Evolutionary conservation across 2,888 invertebrate genomes (phyloP).

Genomic region (Xestia sexstrigata): DNA sequence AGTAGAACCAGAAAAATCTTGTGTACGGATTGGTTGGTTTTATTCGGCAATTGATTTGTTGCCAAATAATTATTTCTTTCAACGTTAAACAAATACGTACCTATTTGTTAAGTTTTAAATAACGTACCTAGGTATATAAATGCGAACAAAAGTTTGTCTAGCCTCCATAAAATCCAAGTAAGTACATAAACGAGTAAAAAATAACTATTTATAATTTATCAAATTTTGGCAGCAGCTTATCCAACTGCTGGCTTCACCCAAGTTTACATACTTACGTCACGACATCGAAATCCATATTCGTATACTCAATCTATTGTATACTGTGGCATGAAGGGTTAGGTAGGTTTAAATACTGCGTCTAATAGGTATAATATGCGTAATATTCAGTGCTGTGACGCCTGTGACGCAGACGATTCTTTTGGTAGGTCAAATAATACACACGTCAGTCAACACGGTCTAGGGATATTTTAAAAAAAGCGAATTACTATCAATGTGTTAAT

Average conservation of each 20-base stretch:
- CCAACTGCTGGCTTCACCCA: conserved; percentile 20
- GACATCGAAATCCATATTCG: conserved; percentile 49
- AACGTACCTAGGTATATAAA: no score
- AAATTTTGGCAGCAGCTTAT: conserved; percentile 34
- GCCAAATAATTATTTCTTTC: background rate
- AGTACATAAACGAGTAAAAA: conserved; percentile 36
- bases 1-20: background rate
- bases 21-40: background rate
- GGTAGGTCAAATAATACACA: conserved; percentile 4
- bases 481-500: no score
- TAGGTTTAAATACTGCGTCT: conserved; percentile 18
- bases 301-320: conserved; percentile 62
- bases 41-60: background rate
- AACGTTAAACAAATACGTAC: background rate
- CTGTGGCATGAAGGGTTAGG: conserved; percentile 33
- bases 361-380: background rate
- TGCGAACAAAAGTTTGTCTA: conserved; percentile 4
- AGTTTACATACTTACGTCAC: conserved; percentile 42
- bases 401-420: conserved; percentile 5
- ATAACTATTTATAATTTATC: background rate
- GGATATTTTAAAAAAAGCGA: no score
- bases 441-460: no score
- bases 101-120: background rate
- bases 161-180: conserved; percentile 31
- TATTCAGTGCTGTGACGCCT: conserved; percentile 7